phyloP scores from a whole-genome alignment of 2,888 invertebrate genomes.

The Plagodis dolabraria region DNA sequence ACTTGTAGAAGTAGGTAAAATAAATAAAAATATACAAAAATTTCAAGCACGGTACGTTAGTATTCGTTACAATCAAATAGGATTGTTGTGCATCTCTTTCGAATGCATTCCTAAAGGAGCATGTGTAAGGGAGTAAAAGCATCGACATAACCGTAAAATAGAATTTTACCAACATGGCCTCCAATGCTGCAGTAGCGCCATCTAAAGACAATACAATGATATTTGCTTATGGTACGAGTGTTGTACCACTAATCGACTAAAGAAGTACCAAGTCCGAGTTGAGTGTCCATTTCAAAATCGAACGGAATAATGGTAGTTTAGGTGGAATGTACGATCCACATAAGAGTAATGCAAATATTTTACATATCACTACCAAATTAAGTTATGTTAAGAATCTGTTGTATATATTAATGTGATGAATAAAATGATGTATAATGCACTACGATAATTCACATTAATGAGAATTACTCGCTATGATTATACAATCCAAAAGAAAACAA shows the following conservation, averaged over 20 bases:
- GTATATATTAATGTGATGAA: too few species aligned
- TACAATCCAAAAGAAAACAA: too few species aligned
- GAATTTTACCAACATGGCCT: conserved; percentile 56
- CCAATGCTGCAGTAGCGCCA: conserved; percentile 54
- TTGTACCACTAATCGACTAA: conserved; percentile 31
- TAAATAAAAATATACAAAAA: conserved; percentile 66
- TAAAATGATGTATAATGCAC: too few species aligned
- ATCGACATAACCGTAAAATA: conserved; percentile 57
- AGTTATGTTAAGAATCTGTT: too few species aligned
- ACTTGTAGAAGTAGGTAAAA: conserved; percentile 46
- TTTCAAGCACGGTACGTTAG: conserved; percentile 78
- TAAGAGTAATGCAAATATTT: too few species aligned
- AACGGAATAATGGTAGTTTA: too few species aligned
- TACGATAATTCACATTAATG: too few species aligned
- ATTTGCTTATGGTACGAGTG: conserved; percentile 53
- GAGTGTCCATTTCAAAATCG: too few species aligned
- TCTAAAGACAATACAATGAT: conserved; percentile 8
- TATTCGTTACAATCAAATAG: conserved; percentile 81
- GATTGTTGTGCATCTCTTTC: conserved; percentile 53
- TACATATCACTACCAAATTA: too few species aligned
- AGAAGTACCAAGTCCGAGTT: not conserved
- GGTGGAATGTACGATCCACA: too few species aligned
- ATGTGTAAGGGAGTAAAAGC: conserved; percentile 57
- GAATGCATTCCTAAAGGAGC: conserved; percentile 3
- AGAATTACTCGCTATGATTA: too few species aligned